Evolutionary conservation across 2,888 invertebrate genomes (phyloP).

Genomic region (Autographa pulchrina): DNA sequence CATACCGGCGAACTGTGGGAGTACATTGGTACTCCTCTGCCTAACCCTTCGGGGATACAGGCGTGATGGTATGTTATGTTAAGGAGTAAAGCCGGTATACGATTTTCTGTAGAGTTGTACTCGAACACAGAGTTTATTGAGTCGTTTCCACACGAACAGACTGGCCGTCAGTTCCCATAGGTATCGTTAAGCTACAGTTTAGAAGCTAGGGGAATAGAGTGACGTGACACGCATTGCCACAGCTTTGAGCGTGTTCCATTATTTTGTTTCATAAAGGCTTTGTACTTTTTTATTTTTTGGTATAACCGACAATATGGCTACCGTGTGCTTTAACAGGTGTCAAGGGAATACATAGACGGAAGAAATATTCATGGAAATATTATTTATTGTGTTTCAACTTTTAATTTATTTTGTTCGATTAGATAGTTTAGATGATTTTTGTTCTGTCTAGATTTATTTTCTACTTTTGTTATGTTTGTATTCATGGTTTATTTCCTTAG

Average conservation of each 20-base stretch:
- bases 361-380: too few species aligned
- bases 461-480: too few species aligned
- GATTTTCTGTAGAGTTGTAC: conserved; percentile 29
- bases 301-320: not conserved
- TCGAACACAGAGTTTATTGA: conserved; percentile 37
- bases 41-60: too few species aligned
- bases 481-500: too few species aligned
- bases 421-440: too few species aligned
- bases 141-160: conserved; percentile 33
- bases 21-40: too few species aligned
- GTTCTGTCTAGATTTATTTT: too few species aligned
- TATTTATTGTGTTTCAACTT: too few species aligned
- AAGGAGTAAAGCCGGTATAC: not conserved
- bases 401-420: too few species aligned
- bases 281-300: not conserved
- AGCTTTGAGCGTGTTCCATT: conserved; percentile 29
- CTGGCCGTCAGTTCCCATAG: conserved; percentile 32
- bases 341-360: not conserved
- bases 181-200: conserved; percentile 39
- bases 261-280: conserved; percentile 4
- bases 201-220: conserved; percentile 31
- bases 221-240: conserved; percentile 23
- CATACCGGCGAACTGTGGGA: too few species aligned
- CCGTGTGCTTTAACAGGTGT: not conserved
- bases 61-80: too few species aligned